Conservation (phyloP, 2,797 vertebrate species). For the Perdix hodgsoniae region DNA sequence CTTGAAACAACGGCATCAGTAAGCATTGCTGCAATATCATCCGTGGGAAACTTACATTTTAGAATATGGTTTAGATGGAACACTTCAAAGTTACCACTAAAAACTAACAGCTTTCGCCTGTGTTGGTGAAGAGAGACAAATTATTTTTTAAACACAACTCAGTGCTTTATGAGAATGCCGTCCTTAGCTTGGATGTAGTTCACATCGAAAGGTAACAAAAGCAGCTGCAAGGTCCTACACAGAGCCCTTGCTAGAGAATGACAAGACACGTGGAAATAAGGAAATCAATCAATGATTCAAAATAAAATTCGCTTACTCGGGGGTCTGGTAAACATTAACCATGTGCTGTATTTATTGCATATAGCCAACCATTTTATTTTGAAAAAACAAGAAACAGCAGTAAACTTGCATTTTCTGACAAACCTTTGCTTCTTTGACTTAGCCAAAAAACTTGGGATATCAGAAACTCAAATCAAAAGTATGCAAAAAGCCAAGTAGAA, state of each 20-base stretch:
- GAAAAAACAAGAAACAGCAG: not conserved
- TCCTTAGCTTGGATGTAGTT: not conserved
- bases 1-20: fast-evolving
- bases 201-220: not conserved
- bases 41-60: not conserved
- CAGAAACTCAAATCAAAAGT: not conserved
- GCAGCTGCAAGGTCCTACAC: not conserved
- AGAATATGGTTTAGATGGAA: not conserved
- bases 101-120: not conserved
- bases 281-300: not conserved
- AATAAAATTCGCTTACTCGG: not conserved
- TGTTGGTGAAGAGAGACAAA: not conserved
- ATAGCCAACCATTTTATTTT: not conserved
- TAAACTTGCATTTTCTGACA: not conserved
- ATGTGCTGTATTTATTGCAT: not conserved
- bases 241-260: not conserved
- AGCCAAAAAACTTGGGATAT: not conserved
- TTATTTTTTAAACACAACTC: not conserved
- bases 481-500: not conserved
- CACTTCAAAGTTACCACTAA: not conserved
- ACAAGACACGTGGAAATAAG: not conserved
- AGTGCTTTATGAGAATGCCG: not conserved
- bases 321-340: not conserved
- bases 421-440: not conserved
- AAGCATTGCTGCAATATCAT: not conserved